Evolutionary conservation across 2,888 invertebrate genomes (phyloP), one percentile per base, ranked within the genome.

Genomic region (Lepidochrysops patricia): DNA sequence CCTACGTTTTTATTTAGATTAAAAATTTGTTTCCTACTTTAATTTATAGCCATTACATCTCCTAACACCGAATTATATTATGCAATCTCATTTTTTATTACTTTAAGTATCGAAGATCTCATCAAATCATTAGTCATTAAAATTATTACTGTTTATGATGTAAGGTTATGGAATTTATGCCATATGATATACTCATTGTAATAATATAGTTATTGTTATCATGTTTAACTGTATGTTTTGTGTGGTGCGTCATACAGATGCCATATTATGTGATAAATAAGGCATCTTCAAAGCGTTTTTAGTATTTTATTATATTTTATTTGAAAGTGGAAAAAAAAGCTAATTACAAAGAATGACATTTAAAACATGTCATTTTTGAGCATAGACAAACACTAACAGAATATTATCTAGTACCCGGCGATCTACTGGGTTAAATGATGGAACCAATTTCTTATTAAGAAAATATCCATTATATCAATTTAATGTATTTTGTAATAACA

Each of bases 51-150:
- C 7, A 43, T 43, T 43, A 9, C 43, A 12, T 19, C 19, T 43
- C 19, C 19, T 9, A 19, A n/a, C 43, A 19, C 43, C 43, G 43
- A 43, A 43, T 43, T 43, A 43, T 43, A 43, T 43, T 43, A 43
- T 43, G 43, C n/a, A 50, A 29, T 54, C 32, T 54, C 52, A 29
- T 54, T 19, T 54, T 29, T 19, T 19, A 43, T 23, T 7, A 1
- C 23, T 23, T 43, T 43, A 48, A 54, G 54, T 32, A 29, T 32
- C 19, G 12, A 54, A 29, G 54, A 54, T 54, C 54, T 54, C 54
- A 54, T 54, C 12, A 54, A 32, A n/a, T 54, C 32, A 54, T 54
- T 54, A 54, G 54, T 54, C 54, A 54, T 32, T 54, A 52, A 9
- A 32, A 19, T 52, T 6, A 29, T 29, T 29, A 29, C 32, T 54